A percentile compares a stretch with the other conserved stretches of the same genome.
These are phyloP conservation scores for Furcula furcula DNA, from an alignment of 2,888 invertebrate genomes.

Conservation along the genomic window DNA sequence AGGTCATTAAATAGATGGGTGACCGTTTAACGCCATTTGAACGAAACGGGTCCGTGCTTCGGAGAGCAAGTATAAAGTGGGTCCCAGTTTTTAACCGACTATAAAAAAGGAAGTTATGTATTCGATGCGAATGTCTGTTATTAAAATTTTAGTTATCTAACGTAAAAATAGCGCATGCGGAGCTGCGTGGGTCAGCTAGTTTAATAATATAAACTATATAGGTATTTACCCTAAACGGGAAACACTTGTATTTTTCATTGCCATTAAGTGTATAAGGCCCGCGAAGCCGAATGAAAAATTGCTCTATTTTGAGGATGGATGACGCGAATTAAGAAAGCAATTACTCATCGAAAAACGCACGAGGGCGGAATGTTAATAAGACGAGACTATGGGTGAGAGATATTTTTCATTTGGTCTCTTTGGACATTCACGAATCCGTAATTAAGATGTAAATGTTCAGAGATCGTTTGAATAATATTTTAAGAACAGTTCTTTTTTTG, in stretches of 20 bases:
- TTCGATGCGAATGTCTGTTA: no score
- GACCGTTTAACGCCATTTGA: no score
- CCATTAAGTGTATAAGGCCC: constrained; percentile 47
- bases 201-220: no score
- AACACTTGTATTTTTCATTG: constrained; percentile 41
- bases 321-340: constrained; percentile 81
- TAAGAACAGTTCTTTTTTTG: constrained; percentile 1
- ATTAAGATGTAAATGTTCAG: constrained; percentile 59
- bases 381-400: constrained; percentile 60
- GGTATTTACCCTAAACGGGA: constrained; percentile 29
- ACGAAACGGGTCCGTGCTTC: no score
- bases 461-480: constrained; percentile 26
- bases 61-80: no score
- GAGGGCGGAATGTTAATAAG: constrained; percentile 79
- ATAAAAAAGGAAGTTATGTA: no score
- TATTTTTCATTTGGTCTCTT: constrained; percentile 71
- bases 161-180: no score
- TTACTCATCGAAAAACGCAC: constrained; percentile 78
- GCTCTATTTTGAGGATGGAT: constrained; percentile 80
- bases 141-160: no score
- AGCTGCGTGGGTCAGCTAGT: no score
- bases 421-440: constrained; percentile 62
- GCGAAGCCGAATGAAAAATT: constrained; percentile 74
- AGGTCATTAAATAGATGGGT: no score
- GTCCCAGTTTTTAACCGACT: no score